Percentiles rank a stretch among this genome's conserved stretches.
phyloP scores from a whole-genome alignment of 2,888 invertebrate species.

The Oscheius sp. region DNA sequence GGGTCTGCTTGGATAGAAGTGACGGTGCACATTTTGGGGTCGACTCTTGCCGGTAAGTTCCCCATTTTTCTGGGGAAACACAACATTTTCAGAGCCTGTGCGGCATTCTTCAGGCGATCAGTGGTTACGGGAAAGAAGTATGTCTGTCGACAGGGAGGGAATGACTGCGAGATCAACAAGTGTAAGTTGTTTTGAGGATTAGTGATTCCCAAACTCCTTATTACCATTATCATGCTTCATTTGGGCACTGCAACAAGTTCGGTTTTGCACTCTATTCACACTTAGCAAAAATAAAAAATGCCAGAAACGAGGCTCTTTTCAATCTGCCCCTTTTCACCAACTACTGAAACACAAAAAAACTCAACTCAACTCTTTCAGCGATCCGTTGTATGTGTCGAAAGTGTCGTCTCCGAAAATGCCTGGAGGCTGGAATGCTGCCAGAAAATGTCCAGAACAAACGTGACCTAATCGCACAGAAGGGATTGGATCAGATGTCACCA shows the following conservation, averaged over 20 bases:
- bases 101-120: slow-evolving; percentile 45
- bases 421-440: slow-evolving; percentile 46
- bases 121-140: slow-evolving; percentile 50
- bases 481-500: not conserved
- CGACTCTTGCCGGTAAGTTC: slow-evolving; percentile 39
- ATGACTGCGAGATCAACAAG: slow-evolving; percentile 47
- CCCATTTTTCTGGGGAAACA: too few species aligned
- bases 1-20: slow-evolving; percentile 43
- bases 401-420: slow-evolving; percentile 47
- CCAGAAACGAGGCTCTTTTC: too few species aligned
- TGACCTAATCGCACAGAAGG: slow-evolving; percentile 21
- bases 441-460: slow-evolving; percentile 42
- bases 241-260: too few species aligned
- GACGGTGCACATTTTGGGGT: slow-evolving; percentile 52
- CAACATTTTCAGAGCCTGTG: slow-evolving; percentile 36
- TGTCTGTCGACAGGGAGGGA: slow-evolving; percentile 47
- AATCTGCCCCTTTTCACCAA: too few species aligned
- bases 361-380: slow-evolving; percentile 35
- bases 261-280: too few species aligned
- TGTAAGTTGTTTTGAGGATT: slow-evolving; percentile 31
- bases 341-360: too few species aligned
- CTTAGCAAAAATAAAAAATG: too few species aligned
- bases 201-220: too few species aligned
- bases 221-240: too few species aligned
- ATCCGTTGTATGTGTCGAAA: slow-evolving; percentile 52